phyloP scores from a whole-genome alignment of 2,797 vertebrate genomes.

The Pelochelys cantorii region DNA sequence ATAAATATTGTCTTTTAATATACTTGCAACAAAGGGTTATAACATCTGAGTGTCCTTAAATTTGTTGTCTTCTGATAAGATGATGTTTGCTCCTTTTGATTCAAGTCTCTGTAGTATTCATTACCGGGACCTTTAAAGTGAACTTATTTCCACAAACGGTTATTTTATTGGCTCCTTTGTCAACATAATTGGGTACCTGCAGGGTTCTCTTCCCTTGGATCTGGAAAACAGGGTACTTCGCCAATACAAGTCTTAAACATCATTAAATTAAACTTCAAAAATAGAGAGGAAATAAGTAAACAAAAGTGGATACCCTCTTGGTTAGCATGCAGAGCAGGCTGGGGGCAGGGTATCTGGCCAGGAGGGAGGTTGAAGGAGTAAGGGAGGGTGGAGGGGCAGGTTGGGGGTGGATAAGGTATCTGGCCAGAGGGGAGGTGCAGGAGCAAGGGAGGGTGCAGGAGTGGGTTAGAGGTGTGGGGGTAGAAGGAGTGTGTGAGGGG shows the following conservation, averaged over 20 bases:
- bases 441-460: too few relatives aligned
- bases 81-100: background rate
- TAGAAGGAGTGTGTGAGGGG: too few relatives aligned
- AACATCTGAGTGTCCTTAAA: background rate
- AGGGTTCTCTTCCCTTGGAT: background rate
- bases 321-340: background rate
- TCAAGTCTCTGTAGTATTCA: constrained; percentile 4
- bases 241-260: background rate
- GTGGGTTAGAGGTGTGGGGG: too few relatives aligned
- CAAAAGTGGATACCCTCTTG: background rate
- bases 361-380: too few relatives aligned
- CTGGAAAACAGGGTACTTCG: background rate
- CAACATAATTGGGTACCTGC: background rate
- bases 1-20: background rate
- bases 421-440: too few relatives aligned
- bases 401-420: too few relatives aligned
- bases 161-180: background rate
- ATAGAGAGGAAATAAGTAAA: background rate
- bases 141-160: background rate
- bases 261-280: too few relatives aligned
- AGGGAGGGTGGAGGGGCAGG: too few relatives aligned
- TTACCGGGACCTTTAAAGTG: background rate
- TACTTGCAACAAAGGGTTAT: background rate
- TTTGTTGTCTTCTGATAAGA: background rate
- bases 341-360: too few relatives aligned